Evolutionary conservation across 2,888 invertebrate species (phyloP), one percentile per base, ranked within the genome.

Genomic region (Drosophila meridiana): DNA sequence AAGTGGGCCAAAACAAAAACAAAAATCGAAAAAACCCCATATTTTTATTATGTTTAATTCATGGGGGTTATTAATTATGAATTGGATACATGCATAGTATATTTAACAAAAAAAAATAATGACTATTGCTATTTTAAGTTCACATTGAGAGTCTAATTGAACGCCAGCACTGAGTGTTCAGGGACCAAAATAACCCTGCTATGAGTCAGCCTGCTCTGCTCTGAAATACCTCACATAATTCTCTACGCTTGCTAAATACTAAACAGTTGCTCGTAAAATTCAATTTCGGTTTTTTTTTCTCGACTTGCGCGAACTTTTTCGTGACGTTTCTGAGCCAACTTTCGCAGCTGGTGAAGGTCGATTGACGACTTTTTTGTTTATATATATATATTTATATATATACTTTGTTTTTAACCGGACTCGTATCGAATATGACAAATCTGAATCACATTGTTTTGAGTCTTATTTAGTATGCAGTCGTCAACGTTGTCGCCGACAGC

Each of bases 391-490:
- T 28, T 32, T 6, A 8, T 48, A 48, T 45, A 50, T 30, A 26
- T 26, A 30, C 28, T 53, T 72, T 68, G 70, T 72, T 48, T 62
- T 34, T 4, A 48, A 30, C 42, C 58, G 42, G 47, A 55, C 32
- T 55, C 28, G 52, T 70, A 53, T 70, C 56, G 63, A 59, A 69
- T 57, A 56, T 72, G 77, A 73, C 65, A 82, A 77, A 82, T 73
- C 62, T 82, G 89, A 85, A 68, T 85, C 87, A 84, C 63, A 58
- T 59, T 59, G 71, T 56, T 69, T 79, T 63, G 32, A 52, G 48
- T 76, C 26, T 66, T 50, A 75, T 76, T 85, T 80, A 62, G 72
- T 84, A 89, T 85, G 80, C 89, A 82, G 69, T 32, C 63, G 63
- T 50, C 76, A 56, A 45, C 50, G 26, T 52, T 70, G 79, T 83